Evolutionary conservation across 1,140 invertebrate genomes (phyloP), one percentile per base, ranked within the genome.

Genomic region (Apis cerana): DNA sequence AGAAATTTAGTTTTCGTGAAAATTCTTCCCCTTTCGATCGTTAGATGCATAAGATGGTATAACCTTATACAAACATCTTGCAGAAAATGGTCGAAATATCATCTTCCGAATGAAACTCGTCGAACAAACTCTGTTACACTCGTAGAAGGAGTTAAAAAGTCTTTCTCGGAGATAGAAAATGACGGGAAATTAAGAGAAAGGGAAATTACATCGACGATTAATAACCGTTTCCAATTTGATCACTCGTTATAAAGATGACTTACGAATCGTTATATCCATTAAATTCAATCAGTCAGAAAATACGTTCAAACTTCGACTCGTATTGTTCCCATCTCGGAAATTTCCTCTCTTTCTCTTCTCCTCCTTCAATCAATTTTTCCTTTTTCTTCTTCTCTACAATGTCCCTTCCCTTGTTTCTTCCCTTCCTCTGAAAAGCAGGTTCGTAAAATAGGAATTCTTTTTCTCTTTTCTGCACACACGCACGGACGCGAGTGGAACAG

Each of bases 381-480:
- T 8, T 11, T 5, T 12, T 48, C 17, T 33, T 33, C 15, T 48
- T 69, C 58, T 8, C 33, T 43, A 43, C 5, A 43, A 43, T 5
- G 5, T 43, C 33, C 15, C 62, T n/a, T 58, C 54, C 9, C 21
- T 12, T 9, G n/a, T 19, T 21, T 58, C 23, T n/a, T 59, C 62
- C 62, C 19, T 58, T 48, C 50, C 62, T n/a, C 33, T 59, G 27
- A n/a, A 58, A 75, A 75, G 62, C 62, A 58, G 79, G 27, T n/a
- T 48, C 79, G 13, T 48, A 67, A 67, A 75, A 81, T 59, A 72
- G 33, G 71, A 58, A 80, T 12, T 54, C 70, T 56, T 15, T n/a
- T 27, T 23, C 9, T 17, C 69, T 82, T 70, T 82, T 17, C 48
- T 77, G 80, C 65, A 83, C 54, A 64, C 84, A 54, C 62, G 75